These are phyloP conservation scores for Axis porcinus DNA, from an alignment of 2,113 vertebrate species.

Conservation along the genomic window DNA sequence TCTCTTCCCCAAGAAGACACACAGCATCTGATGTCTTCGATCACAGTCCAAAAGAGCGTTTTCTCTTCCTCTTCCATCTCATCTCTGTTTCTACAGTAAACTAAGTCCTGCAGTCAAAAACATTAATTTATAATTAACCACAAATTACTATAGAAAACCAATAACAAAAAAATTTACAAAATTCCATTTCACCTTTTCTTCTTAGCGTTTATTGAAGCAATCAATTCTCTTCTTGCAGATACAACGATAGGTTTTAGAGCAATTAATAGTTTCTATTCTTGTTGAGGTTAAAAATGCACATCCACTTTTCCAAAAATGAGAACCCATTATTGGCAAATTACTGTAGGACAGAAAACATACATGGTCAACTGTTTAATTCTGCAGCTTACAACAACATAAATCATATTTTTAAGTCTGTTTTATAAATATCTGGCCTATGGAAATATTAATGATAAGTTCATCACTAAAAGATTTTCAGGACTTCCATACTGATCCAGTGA, in stretches of 20 bases:
- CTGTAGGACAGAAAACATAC: constrained; percentile 17
- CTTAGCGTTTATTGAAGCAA: rapidly evolving
- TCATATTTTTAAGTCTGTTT: not conserved
- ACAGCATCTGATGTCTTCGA: not conserved
- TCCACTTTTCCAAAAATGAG: rapidly evolving
- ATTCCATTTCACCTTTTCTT: not conserved
- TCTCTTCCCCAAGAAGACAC: not conserved
- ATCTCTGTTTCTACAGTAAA: not conserved
- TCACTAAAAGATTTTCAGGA: not conserved
- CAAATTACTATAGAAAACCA: not conserved
- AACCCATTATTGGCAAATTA: rapidly evolving
- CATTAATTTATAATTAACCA: not conserved
- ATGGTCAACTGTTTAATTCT: not conserved
- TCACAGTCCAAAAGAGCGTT: not conserved
- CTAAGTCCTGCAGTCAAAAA: not conserved
- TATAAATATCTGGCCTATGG: not conserved
- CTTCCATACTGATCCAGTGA: not conserved
- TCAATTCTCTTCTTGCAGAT: constrained; percentile 26
- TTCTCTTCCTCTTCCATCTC: not conserved
- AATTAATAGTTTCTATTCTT: not conserved
- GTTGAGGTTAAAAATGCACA: constrained; percentile 40
- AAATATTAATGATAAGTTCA: not conserved
- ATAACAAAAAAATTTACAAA: not conserved
- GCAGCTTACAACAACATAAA: not conserved
- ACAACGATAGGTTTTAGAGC: not conserved